Evolutionary conservation across 2,113 vertebrate species (phyloP).

Genomic region (Lichenostomus cassidix): DNA sequence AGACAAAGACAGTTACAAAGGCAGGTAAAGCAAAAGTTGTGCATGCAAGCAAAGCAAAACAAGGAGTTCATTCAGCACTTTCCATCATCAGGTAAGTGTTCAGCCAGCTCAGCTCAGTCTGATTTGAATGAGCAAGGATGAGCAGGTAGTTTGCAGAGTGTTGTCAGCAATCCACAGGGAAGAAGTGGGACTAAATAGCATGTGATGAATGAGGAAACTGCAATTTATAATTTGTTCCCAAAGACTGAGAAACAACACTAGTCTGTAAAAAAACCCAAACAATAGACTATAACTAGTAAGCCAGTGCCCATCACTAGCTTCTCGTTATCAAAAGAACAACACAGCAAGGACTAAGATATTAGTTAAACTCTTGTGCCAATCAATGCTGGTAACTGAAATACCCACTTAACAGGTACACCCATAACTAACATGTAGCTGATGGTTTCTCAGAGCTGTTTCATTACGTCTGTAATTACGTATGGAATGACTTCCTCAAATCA

Average conservation of each 20-base stretch:
- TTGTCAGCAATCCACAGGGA: not conserved
- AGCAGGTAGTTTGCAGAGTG: not conserved
- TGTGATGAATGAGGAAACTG: not conserved
- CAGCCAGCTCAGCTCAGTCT: not conserved
- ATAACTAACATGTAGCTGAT: not conserved
- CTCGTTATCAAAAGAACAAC: not conserved
- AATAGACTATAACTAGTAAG: not conserved
- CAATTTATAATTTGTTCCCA: not conserved
- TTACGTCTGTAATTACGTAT: not conserved
- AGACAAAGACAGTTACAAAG: not conserved
- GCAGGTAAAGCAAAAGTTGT: not conserved
- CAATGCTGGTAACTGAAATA: not conserved
- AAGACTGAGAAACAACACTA: not conserved
- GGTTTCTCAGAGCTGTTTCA: not conserved
- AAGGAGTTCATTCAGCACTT: not conserved
- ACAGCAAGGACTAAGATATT: not conserved
- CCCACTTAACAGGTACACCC: not conserved
- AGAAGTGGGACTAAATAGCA: not conserved
- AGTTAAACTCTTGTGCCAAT: not conserved
- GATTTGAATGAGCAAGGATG: not conserved
- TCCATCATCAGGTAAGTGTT: not conserved
- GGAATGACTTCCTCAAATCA: not conserved
- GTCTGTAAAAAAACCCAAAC: not conserved
- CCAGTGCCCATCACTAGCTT: not conserved
- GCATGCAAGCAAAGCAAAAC: not conserved